phyloP scores from a whole-genome alignment of 2,797 vertebrate species.

The Hippopotamyrus pictus region DNA sequence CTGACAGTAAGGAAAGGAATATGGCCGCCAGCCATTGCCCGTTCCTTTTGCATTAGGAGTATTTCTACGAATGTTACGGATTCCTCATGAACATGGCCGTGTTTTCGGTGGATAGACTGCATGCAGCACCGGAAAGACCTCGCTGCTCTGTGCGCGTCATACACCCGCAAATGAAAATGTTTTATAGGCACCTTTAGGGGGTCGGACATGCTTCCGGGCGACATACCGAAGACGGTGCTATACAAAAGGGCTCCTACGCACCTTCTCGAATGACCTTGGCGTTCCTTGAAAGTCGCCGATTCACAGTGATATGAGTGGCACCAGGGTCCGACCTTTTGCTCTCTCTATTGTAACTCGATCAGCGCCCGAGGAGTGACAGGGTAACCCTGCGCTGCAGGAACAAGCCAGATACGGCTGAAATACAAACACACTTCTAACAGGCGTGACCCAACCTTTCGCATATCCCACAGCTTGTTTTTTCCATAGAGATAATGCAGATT shows the following conservation, averaged over 20 bases:
- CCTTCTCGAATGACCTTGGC: conserved; percentile 47
- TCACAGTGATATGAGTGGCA: neutral
- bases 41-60: neutral
- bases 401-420: conserved; percentile 37
- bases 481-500: conserved; percentile 45
- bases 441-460: conserved; percentile 48
- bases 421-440: conserved; percentile 55
- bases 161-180: neutral
- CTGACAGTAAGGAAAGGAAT: neutral
- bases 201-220: neutral
- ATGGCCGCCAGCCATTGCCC: neutral
- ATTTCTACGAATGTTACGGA: neutral
- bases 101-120: neutral
- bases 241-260: conserved; percentile 37
- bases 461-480: conserved; percentile 43
- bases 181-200: neutral
- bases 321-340: conserved; percentile 16
- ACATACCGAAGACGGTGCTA: conserved; percentile 38
- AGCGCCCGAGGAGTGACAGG: conserved; percentile 34
- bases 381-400: conserved; percentile 32
- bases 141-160: neutral
- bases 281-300: conserved; percentile 34
- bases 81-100: neutral
- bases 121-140: neutral
- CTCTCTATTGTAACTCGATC: conserved; percentile 52